phyloP scores from a whole-genome alignment of 2,113 vertebrate genomes.

The Bos javanicus region DNA sequence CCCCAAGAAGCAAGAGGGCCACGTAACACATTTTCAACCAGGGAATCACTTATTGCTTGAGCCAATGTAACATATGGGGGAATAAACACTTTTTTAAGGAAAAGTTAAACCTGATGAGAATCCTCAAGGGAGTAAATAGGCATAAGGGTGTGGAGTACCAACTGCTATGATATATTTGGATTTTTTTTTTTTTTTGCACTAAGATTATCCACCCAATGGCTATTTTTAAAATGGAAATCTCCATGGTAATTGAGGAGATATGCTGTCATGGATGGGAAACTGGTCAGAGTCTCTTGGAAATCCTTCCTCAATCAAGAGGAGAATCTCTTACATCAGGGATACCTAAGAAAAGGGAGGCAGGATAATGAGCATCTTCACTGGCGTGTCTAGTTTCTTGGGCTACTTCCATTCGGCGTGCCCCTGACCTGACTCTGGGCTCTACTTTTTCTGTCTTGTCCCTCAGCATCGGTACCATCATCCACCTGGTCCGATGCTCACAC shows the following conservation, averaged over 20 bases:
- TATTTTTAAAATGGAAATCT: conserved; percentile 61
- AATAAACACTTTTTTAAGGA: conserved; percentile 36
- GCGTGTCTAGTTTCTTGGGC: background rate
- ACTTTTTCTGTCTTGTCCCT: background rate
- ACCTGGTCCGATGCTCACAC: background rate
- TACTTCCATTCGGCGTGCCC: too few relatives aligned
- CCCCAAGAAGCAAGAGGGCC: background rate
- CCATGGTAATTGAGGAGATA: conserved; percentile 38
- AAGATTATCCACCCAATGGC: conserved; percentile 37
- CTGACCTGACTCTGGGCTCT: background rate
- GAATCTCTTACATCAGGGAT: background rate
- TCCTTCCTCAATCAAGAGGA: background rate
- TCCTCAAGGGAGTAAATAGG: conserved; percentile 41
- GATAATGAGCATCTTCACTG: background rate
- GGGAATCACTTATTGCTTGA: conserved; percentile 1
- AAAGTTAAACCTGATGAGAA: conserved; percentile 42
- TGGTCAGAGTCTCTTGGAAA: background rate
- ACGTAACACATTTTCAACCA: background rate
- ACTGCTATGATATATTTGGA: conserved; percentile 51
- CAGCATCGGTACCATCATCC: background rate
- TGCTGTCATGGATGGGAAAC: background rate
- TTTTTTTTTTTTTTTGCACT: background rate
- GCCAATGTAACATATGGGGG: conserved; percentile 34
- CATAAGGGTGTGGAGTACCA: conserved; percentile 35
- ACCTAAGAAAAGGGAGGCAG: background rate